Evolutionary conservation across 2,113 vertebrate genomes (phyloP).

Genomic region (Spilogale gracilis): DNA sequence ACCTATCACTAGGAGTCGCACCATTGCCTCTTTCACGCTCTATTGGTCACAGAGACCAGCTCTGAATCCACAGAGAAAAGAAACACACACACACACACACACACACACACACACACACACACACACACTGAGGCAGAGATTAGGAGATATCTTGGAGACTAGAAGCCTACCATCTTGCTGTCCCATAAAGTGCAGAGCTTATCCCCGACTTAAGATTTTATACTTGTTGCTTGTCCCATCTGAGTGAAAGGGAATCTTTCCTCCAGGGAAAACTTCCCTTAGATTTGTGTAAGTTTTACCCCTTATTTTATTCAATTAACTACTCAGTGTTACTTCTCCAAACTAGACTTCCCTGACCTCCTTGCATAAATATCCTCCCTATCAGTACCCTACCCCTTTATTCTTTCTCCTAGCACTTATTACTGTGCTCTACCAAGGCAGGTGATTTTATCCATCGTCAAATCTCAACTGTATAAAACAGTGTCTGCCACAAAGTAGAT

Average conservation of each 20-base stretch:
- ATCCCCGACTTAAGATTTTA: not conserved
- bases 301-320: not conserved
- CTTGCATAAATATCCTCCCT: not conserved
- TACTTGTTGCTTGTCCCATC: not conserved
- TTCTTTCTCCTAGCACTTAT: not conserved
- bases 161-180: not conserved
- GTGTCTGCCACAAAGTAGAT: not conserved
- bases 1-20: not conserved
- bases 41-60: not conserved
- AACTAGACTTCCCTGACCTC: not conserved
- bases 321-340: not conserved
- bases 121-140: not conserved
- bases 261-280: not conserved
- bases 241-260: not conserved
- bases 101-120: not conserved
- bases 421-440: not conserved
- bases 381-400: not conserved
- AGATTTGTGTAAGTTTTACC: not conserved
- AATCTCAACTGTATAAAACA: not conserved
- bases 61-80: not conserved
- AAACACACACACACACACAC: not conserved
- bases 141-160: not conserved
- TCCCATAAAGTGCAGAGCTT: not conserved
- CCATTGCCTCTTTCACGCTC: not conserved
- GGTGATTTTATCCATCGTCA: not conserved